Conservation (phyloP, 2,113 vertebrate species). For the Herpailurus yagouaroundi region DNA sequence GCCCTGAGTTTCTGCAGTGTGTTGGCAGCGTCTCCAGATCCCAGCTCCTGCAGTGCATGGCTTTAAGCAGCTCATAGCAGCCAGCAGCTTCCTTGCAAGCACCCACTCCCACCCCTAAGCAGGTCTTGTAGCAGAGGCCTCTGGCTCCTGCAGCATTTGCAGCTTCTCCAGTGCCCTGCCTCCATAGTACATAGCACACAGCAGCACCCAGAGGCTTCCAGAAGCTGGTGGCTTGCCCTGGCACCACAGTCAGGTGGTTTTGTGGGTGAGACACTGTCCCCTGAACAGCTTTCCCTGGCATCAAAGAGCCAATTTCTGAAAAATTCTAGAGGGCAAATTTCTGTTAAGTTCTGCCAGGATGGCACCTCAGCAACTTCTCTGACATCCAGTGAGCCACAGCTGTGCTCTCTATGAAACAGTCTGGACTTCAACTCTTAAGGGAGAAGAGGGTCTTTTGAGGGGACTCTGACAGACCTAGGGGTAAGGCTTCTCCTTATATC, state of each 20-base stretch:
- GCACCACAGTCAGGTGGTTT: not conserved
- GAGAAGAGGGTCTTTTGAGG: not conserved
- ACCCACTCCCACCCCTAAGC: not conserved
- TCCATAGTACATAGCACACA: not conserved
- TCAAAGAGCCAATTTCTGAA: not conserved
- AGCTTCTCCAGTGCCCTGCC: not conserved
- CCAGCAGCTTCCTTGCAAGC: not conserved
- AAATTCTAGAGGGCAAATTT: not conserved
- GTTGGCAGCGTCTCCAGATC: not conserved
- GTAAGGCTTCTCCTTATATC: not conserved
- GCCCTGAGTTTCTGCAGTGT: not conserved
- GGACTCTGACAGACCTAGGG: not conserved
- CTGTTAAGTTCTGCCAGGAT: not conserved
- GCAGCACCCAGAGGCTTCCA: not conserved
- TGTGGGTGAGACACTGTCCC: not conserved
- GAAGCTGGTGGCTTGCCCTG: not conserved
- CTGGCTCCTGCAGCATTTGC: not conserved
- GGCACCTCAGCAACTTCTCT: not conserved
- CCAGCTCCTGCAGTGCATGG: not conserved
- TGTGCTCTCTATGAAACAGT: not conserved
- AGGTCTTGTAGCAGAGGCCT: not conserved
- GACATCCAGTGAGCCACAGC: not conserved
- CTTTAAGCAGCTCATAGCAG: no score
- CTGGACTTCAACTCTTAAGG: not conserved
- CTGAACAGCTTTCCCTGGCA: not conserved